Percentiles rank a stretch among this genome's conserved stretches.
These are phyloP conservation scores for Pteropus rufus DNA, from an alignment of 2,797 vertebrate genomes.

Conservation along the genomic window DNA sequence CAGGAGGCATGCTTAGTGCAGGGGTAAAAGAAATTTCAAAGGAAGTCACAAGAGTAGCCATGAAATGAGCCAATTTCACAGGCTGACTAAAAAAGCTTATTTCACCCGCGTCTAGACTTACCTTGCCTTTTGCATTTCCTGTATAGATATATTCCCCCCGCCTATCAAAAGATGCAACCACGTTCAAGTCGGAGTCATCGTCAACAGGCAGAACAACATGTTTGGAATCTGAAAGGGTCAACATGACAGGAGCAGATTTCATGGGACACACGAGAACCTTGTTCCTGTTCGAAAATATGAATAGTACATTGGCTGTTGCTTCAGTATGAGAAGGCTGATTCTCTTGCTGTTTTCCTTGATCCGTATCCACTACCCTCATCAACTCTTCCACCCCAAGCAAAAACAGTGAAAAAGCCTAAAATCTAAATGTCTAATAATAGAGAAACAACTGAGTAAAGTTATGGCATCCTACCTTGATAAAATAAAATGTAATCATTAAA, in stretches of 20 bases:
- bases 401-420: background rate
- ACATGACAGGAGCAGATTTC: constrained; percentile 97
- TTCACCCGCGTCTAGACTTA: constrained; percentile 72
- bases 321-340: constrained; percentile 33
- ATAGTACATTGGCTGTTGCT: constrained; percentile 67
- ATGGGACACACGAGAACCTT: constrained; percentile 97
- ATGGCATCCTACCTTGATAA: background rate
- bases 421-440: background rate
- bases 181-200: constrained; percentile 97
- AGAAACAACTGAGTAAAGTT: constrained; percentile 10
- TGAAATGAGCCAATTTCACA: background rate
- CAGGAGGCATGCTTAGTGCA: background rate
- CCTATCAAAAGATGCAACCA: constrained; percentile 97
- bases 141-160: constrained; percentile 98
- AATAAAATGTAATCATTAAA: constrained; percentile 27
- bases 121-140: constrained; percentile 98
- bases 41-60: background rate
- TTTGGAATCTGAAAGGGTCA: constrained; percentile 95
- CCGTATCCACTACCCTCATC: background rate
- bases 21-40: background rate
- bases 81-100: background rate
- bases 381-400: background rate
- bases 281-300: constrained; percentile 86
- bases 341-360: background rate
- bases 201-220: constrained; percentile 97